Conservation (phyloP, 30 jellyfish, hydroid and myxozoan genomes). For the Turritopsis dohrnii region DNA sequence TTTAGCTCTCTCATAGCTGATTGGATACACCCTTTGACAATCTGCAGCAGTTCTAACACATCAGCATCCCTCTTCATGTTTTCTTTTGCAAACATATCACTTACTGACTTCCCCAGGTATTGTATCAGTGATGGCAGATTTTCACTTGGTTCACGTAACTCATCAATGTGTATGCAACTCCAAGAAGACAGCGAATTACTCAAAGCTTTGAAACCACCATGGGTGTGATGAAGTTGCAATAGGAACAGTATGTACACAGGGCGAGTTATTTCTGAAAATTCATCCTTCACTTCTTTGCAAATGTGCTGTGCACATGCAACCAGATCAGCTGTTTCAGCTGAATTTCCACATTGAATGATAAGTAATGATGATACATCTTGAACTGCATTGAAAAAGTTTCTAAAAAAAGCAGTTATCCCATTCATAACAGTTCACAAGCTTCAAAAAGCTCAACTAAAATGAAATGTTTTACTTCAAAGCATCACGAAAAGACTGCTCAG, state of each 20-base stretch:
- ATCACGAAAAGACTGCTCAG: slow-evolving; percentile 64
- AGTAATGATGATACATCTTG: slow-evolving; percentile 12
- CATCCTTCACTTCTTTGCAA: slow-evolving; percentile 31
- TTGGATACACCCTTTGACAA: slow-evolving; percentile 22
- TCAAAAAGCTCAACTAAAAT: neutral
- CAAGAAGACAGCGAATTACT: slow-evolving; percentile 34
- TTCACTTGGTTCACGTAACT: slow-evolving; percentile 54
- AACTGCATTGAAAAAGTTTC: slow-evolving; percentile 34
- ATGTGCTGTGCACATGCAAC: slow-evolving; percentile 63
- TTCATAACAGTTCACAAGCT: neutral
- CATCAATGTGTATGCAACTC: slow-evolving; percentile 68
- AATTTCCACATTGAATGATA: slow-evolving; percentile 46
- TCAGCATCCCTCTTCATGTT: neutral
- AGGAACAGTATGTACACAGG: slow-evolving; percentile 12
- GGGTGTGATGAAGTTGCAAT: slow-evolving; percentile 11
- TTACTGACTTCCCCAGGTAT: slow-evolving; percentile 32
- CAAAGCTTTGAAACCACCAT: slow-evolving; percentile 4
- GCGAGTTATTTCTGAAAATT: neutral
- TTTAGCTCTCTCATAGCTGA: slow-evolving; percentile 9
- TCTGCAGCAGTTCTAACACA: neutral
- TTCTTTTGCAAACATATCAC: slow-evolving; percentile 28
- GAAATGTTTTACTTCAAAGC: slow-evolving; percentile 36
- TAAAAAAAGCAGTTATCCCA: neutral
- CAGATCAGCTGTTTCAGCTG: slow-evolving; percentile 42
- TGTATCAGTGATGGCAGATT: slow-evolving; percentile 44